Evolutionary conservation across 2,888 invertebrate species (phyloP), one percentile per base, ranked within the genome.

Genomic region (Yponomeuta malinellus): DNA sequence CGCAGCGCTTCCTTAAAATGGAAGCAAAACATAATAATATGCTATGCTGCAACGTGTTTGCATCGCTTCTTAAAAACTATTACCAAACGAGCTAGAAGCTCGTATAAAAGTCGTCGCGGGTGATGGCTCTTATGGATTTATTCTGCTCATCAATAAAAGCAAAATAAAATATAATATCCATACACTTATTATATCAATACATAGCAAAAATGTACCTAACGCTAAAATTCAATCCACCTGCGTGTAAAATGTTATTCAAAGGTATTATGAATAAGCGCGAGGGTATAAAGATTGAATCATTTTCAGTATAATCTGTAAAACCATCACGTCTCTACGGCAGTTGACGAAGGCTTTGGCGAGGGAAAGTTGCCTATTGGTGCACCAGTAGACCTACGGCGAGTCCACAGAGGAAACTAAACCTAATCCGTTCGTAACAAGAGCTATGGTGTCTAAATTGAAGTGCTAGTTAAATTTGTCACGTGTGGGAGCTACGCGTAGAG

Each of bases 281-380:
- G 59, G 37, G 63, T 63, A 37, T 48, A 63, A 63, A 63, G 63
- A 70, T 70, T 70, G 70, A 70, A 70, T 70, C 33, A 70, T 63
- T 70, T 70, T 63, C 63, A 70, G 63, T 70, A 43, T 48, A 70
- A 70, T 70, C 37, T 70, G 86, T 83, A 91, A 83, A 82, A 79
- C 82, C 84, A 85, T 89, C 90, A 90, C 90, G 90, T 80, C 86
- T 85, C 83, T 82, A 84, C 84, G 52, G 78, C 86, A 90, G 86
- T 90, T 89, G 88, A 88, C 87, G 90, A 90, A 90, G 89, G 87
- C 87, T 86, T 88, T 83, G 84, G 83, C 81, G 80, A 84, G 85
- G 84, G 84, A 87, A 89, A 85, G 83, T 87, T 87, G 83, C 78
- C 79, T 81, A 78, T 70, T 33, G 63, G 59, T 70, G 8, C 15